Conservation (phyloP, 2,888 invertebrate genomes). For the Lochmaea crataegi region DNA sequence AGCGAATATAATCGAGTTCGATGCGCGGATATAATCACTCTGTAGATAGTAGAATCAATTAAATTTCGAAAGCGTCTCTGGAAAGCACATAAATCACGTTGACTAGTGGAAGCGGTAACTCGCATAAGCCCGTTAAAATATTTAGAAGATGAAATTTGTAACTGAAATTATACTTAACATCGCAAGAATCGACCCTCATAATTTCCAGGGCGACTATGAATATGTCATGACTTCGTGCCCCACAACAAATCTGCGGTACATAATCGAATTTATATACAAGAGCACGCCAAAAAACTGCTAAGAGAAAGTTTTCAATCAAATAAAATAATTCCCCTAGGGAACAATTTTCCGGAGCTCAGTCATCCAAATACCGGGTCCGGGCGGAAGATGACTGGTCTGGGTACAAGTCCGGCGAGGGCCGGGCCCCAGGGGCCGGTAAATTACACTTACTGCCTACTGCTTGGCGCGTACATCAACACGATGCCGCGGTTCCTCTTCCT, state of each 20-base stretch:
- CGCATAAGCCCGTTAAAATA: slow-evolving; percentile 62
- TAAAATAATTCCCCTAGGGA: slow-evolving; percentile 80
- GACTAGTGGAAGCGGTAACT: slow-evolving; percentile 54
- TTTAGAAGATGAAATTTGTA: slow-evolving; percentile 63
- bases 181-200: slow-evolving; percentile 61
- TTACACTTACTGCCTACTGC: slow-evolving; percentile 66
- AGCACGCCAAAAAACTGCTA: slow-evolving; percentile 62
- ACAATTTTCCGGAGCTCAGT: slow-evolving; percentile 75
- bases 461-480: slow-evolving; percentile 65
- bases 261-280: slow-evolving; percentile 66
- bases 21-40: slow-evolving; percentile 26
- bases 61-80: slow-evolving; percentile 32
- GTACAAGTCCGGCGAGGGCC: slow-evolving; percentile 47
- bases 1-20: slow-evolving; percentile 10
- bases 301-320: slow-evolving; percentile 73
- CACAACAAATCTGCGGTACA: slow-evolving; percentile 66
- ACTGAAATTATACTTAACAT: slow-evolving; percentile 62
- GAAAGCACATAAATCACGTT: slow-evolving; percentile 39
- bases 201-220: slow-evolving; percentile 61
- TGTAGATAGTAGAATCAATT: slow-evolving; percentile 35
- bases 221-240: slow-evolving; percentile 62
- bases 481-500: slow-evolving; percentile 34
- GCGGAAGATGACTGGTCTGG: slow-evolving; percentile 60
- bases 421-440: slow-evolving; percentile 65
- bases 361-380: slow-evolving; percentile 61